Percentiles rank a stretch among this genome's conserved stretches.
Conservation (phyloP, 2,797 vertebrate species). For the Natrix natrix region DNA sequence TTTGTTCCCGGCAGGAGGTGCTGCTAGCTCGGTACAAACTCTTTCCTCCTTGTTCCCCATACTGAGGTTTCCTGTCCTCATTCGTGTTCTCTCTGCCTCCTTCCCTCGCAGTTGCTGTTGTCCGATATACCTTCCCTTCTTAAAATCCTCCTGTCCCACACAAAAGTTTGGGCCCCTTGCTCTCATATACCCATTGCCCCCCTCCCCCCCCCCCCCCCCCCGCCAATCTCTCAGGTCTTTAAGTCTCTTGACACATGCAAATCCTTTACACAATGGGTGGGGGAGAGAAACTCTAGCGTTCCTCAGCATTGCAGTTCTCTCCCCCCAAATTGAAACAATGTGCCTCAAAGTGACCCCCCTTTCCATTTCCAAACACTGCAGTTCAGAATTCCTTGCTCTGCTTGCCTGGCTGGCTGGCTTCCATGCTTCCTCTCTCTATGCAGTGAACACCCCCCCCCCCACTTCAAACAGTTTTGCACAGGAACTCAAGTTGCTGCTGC, state of each 20-base stretch:
- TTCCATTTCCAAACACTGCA: background rate
- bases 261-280: background rate
- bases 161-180: background rate
- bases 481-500: background rate
- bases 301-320: slow-evolving; percentile 19
- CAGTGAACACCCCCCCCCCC: background rate
- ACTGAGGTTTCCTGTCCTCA: background rate
- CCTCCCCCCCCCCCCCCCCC: background rate
- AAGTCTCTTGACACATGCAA: background rate
- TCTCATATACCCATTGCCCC: background rate
- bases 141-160: background rate
- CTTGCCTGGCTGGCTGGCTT: background rate
- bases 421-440: background rate
- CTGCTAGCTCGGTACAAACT: background rate
- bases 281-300: background rate
- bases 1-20: slow-evolving; percentile 29
- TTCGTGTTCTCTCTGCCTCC: background rate
- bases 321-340: background rate
- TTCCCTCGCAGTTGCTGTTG: background rate
- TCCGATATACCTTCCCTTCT: background rate
- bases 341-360: background rate
- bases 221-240: background rate
- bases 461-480: background rate
- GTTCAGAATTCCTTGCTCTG: background rate
- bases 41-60: background rate